Percentiles rank a stretch among this genome's conserved stretches.
phyloP scores from a whole-genome alignment of 2,888 invertebrate genomes.

The Lithophane ornitopus region DNA sequence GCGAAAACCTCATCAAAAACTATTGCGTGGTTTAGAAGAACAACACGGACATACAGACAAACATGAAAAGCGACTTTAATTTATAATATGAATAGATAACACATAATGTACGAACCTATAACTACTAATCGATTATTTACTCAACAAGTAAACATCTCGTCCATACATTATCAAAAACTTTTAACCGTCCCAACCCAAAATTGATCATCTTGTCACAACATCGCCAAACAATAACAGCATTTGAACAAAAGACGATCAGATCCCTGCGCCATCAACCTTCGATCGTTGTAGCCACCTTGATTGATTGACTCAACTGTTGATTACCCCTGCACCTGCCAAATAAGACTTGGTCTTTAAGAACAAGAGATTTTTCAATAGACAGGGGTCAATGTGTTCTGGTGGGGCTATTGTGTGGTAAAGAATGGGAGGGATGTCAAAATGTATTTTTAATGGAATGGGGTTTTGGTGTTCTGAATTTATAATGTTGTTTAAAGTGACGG shows the following conservation, averaged over 20 bases:
- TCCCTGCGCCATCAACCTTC: constrained; percentile 54
- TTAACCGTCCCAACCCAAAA: constrained; percentile 36
- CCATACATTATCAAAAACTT: constrained; percentile 22
- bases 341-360: constrained; percentile 34
- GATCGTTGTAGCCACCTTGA: constrained; percentile 56
- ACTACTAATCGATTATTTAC: too few relatives aligned
- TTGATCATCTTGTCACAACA: constrained; percentile 50
- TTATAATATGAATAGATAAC: too few relatives aligned
- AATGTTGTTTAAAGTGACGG: constrained; percentile 37
- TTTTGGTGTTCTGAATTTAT: constrained; percentile 50
- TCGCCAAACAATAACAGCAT: constrained; percentile 60
- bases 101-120: too few relatives aligned
- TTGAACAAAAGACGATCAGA: constrained; percentile 56
- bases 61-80: too few relatives aligned
- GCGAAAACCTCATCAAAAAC: too few relatives aligned
- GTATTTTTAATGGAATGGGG: constrained; percentile 46
- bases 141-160: constrained; percentile 37
- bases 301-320: constrained; percentile 68
- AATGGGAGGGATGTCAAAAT: constrained; percentile 51
- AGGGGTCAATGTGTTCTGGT: constrained; percentile 44
- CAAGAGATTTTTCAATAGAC: constrained; percentile 7
- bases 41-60: too few relatives aligned
- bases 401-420: constrained; percentile 34
- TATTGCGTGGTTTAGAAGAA: too few relatives aligned
- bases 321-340: constrained; percentile 55